phyloP scores from a whole-genome alignment of 2,113 vertebrate genomes.

The Laterallus jamaicensis region DNA sequence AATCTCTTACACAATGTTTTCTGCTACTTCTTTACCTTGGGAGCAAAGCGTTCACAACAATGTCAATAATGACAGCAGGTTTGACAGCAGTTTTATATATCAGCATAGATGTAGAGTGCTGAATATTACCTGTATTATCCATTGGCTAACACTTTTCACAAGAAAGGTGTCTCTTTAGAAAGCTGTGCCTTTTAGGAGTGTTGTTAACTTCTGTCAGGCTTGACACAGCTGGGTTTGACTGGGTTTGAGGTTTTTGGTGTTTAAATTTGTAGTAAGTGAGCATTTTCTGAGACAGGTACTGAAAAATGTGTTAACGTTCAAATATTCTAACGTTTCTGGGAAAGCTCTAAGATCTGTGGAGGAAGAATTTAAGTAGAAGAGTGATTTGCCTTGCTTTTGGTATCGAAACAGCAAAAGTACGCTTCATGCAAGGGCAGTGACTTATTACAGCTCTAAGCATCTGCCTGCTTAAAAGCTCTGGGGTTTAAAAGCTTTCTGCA shows the following conservation, averaged over 20 bases:
- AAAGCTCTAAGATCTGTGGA: background rate
- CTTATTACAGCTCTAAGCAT: background rate
- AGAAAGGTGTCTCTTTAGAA: slow-evolving; percentile 37
- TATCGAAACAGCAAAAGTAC: background rate
- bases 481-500: background rate
- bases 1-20: background rate
- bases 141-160: background rate
- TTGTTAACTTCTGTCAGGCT: slow-evolving; percentile 39
- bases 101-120: slow-evolving; percentile 5
- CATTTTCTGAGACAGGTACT: background rate
- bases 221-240: background rate
- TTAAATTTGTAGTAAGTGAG: background rate
- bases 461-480: background rate
- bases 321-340: background rate
- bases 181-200: slow-evolving; percentile 36
- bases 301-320: background rate
- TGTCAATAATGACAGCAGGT: slow-evolving; percentile 44
- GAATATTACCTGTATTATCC: slow-evolving; percentile 41
- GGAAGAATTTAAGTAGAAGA: background rate
- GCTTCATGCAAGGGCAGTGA: background rate
- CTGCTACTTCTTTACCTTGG: background rate
- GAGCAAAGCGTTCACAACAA: background rate
- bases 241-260: background rate
- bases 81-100: slow-evolving; percentile 50
- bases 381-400: background rate